Evolutionary conservation across 2,113 vertebrate genomes (phyloP).

Genomic region (Heliornis fulica): DNA sequence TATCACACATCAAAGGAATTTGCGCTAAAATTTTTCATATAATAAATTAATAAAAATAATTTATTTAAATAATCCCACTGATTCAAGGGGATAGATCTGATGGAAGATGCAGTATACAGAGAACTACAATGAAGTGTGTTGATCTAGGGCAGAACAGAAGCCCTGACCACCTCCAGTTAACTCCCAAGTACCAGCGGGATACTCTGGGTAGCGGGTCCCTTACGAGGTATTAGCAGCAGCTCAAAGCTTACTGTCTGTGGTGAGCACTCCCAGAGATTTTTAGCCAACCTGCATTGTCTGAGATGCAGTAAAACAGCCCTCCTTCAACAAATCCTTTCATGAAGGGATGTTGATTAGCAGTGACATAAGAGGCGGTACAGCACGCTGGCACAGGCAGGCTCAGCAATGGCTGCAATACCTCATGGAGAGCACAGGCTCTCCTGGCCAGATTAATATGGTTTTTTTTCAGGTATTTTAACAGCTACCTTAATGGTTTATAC

Average conservation of each 20-base stretch:
- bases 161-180: background rate
- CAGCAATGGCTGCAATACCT: background rate
- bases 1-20: constrained; percentile 65
- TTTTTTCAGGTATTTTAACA: background rate
- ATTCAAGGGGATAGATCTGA: constrained; percentile 41
- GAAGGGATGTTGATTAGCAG: background rate
- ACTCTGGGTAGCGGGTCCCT: background rate
- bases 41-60: constrained; percentile 63
- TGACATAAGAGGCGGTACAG: background rate
- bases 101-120: background rate
- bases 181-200: background rate
- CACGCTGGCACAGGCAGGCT: background rate
- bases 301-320: background rate
- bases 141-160: constrained; percentile 7
- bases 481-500: background rate
- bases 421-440: background rate
- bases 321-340: background rate
- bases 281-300: background rate
- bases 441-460: background rate
- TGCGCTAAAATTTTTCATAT: constrained; percentile 41
- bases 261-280: background rate
- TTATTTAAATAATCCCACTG: constrained; percentile 60
- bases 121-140: background rate
- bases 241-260: background rate
- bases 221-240: background rate